Percentiles rank a stretch among this genome's conserved stretches.
Conservation (phyloP, 2,113 vertebrate genomes). For the Nestor notabilis region DNA sequence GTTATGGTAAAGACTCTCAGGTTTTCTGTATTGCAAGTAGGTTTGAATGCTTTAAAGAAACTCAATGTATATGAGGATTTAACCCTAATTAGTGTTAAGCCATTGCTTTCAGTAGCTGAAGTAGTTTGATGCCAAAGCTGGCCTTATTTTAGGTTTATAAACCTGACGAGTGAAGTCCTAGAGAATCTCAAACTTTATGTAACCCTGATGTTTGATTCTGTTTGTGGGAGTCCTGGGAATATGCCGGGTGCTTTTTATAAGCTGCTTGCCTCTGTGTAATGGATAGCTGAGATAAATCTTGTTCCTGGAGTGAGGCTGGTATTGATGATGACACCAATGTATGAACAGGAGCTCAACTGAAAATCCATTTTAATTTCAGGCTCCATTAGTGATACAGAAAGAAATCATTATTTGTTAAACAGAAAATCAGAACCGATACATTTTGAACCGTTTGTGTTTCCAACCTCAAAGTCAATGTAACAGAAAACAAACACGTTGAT, state of each 20-base stretch:
- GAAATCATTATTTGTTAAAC: constrained; percentile 58
- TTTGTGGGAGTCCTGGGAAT: neutral
- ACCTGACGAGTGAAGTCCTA: neutral
- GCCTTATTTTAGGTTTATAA: neutral
- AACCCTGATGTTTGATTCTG: neutral
- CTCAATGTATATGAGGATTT: accelerated
- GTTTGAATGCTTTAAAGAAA: neutral
- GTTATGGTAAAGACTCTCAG: accelerated
- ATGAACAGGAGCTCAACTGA: neutral
- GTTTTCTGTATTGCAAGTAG: neutral
- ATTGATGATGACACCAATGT: neutral
- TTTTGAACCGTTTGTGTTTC: neutral
- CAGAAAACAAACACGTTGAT: neutral
- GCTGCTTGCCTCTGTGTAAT: neutral
- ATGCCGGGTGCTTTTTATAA: neutral
- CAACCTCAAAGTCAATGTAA: neutral
- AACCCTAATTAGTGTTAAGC: neutral
- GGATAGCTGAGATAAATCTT: constrained; percentile 2
- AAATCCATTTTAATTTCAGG: constrained; percentile 68
- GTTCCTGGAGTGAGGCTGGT: neutral
- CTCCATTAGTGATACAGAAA: constrained; percentile 38
- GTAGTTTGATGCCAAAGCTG: neutral
- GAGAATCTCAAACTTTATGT: neutral
- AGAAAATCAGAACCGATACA: neutral
- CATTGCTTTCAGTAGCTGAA: neutral